These are phyloP conservation scores for Pseudococcus longispinus DNA, from an alignment of 2,888 invertebrate species.

Conservation along the genomic window DNA sequence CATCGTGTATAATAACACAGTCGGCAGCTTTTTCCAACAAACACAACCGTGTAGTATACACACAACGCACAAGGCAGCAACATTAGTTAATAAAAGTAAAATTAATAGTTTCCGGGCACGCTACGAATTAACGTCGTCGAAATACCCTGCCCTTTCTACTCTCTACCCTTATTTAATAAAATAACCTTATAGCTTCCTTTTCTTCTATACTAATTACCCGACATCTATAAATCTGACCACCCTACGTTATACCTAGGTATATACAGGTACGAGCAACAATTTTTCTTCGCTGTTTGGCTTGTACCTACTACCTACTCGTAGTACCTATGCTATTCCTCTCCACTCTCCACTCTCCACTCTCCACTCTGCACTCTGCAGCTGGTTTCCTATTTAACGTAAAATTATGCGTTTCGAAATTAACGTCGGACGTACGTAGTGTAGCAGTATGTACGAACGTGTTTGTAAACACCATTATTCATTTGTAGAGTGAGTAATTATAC, in stretches of 20 bases:
- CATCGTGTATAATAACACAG: background rate
- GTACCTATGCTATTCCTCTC: background rate
- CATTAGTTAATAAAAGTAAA: conserved; percentile 44
- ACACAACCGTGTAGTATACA: background rate
- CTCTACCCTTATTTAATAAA: conserved; percentile 37
- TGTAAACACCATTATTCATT: background rate
- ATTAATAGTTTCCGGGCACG: conserved; percentile 45
- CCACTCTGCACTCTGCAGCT: background rate
- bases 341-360: background rate
- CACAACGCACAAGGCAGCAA: background rate
- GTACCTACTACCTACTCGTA: no score
- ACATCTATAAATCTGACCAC: conserved; percentile 23
- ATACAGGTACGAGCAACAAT: background rate
- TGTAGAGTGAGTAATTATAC: background rate
- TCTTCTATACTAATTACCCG: conserved; percentile 25
- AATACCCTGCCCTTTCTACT: background rate
- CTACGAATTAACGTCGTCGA: conserved; percentile 41
- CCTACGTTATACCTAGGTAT: background rate
- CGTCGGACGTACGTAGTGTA: background rate
- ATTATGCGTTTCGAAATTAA: background rate
- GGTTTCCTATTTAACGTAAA: background rate
- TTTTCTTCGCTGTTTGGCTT: background rate
- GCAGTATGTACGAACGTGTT: background rate
- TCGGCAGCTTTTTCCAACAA: conserved; percentile 16
- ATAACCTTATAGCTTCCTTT: conserved; percentile 38